Conservation (phyloP, 1,140 invertebrate genomes). For the Trichoplusia ni region DNA sequence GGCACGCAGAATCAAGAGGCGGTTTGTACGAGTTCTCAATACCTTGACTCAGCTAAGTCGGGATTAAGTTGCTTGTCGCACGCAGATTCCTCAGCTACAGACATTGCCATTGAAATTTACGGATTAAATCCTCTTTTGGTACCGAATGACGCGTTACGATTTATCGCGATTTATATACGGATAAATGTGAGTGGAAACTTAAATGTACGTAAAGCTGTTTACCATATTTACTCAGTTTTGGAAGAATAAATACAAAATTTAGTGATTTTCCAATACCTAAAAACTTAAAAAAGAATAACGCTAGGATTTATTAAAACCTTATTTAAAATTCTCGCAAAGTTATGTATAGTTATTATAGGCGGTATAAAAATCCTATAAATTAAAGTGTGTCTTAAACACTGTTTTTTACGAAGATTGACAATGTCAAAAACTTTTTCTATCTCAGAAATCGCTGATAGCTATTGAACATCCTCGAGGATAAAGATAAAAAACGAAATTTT, state of each 20-base stretch:
- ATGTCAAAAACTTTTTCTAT: constrained; percentile 19
- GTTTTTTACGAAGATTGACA: constrained; percentile 10
- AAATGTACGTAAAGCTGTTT: too few species aligned
- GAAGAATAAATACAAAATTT: too few species aligned
- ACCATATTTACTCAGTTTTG: too few species aligned
- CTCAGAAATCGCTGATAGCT: constrained; percentile 14
- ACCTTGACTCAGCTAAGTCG: constrained; percentile 67
- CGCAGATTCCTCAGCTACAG: constrained; percentile 49
- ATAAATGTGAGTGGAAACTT: too few species aligned
- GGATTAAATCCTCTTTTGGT: constrained; percentile 49
- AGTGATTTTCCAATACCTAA: too few species aligned
- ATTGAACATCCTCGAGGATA: not conserved
- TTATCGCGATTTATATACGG: not conserved
- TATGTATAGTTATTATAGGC: too few species aligned
- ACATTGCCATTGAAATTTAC: constrained; percentile 51
- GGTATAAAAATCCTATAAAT: not conserved
- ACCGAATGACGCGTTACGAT: not conserved
- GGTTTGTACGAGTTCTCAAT: constrained; percentile 63
- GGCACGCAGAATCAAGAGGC: constrained; percentile 51
- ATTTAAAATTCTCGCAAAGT: too few species aligned
- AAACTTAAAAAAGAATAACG: too few species aligned
- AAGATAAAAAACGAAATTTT: constrained; percentile 17
- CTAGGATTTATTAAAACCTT: too few species aligned
- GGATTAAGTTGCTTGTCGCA: constrained; percentile 68
- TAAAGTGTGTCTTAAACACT: not conserved